A percentile compares a stretch with the other conserved stretches of the same genome.
phyloP scores from a whole-genome alignment of 1,140 invertebrate genomes.

The Drosophila subobscura region DNA sequence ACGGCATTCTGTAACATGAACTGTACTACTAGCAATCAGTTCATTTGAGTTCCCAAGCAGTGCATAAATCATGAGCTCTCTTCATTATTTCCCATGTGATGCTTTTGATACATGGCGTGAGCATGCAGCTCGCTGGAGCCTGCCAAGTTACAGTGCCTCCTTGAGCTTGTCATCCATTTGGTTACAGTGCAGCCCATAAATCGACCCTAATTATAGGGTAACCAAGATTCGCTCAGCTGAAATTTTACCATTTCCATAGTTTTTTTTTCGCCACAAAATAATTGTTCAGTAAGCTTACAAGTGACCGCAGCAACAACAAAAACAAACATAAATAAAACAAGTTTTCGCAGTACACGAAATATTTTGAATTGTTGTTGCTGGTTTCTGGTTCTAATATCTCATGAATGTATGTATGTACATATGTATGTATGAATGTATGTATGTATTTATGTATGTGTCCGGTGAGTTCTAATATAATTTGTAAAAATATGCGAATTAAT shows the following conservation, averaged over 20 bases:
- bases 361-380: conserved; percentile 42
- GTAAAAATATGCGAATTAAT: conserved; percentile 80
- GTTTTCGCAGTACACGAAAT: conserved; percentile 73
- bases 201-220: no score
- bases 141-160: no score
- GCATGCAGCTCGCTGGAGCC: no score
- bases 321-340: conserved; percentile 57
- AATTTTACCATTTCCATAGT: conserved; percentile 11
- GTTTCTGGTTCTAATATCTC: conserved; percentile 49
- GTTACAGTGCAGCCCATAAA: no score
- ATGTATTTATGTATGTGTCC: conserved; percentile 8
- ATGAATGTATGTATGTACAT: conserved; percentile 38
- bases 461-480: conserved; percentile 71
- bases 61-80: no score
- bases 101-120: no score
- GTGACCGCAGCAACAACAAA: conserved; percentile 25
- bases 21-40: no score
- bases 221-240: neutral
- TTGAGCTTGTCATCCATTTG: no score
- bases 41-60: no score
- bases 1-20: no score
- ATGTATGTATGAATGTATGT: conserved; percentile 9
- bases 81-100: no score
- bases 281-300: conserved; percentile 76
- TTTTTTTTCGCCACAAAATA: conserved; percentile 53